Conservation (phyloP, 2,888 invertebrate genomes). For the Trachelus troglodyta region DNA sequence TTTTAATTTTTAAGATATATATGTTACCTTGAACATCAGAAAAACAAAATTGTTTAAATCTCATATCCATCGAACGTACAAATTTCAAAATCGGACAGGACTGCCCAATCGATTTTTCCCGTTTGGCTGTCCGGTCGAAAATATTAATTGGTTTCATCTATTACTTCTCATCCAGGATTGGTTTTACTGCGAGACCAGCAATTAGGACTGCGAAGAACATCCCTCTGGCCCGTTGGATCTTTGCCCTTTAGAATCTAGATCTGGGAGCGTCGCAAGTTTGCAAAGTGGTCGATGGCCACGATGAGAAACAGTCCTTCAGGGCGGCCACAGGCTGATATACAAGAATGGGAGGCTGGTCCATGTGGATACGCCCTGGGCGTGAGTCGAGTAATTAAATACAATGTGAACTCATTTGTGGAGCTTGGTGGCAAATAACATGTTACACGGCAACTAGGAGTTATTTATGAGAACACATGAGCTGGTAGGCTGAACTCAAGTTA, state of each 20-base stretch:
- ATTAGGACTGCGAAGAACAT: slow-evolving; percentile 42
- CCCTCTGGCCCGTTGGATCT: slow-evolving; percentile 32
- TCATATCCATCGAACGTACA: background rate
- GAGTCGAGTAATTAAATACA: slow-evolving; percentile 64
- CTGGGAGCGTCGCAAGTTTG: background rate
- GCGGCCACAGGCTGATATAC: slow-evolving; percentile 22
- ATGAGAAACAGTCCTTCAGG: slow-evolving; percentile 29
- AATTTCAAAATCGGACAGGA: background rate
- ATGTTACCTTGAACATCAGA: background rate
- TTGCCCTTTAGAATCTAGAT: slow-evolving; percentile 2
- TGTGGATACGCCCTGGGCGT: slow-evolving; percentile 60
- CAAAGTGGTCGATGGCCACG: slow-evolving; percentile 22
- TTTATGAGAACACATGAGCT: slow-evolving; percentile 49
- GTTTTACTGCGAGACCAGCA: slow-evolving; percentile 53
- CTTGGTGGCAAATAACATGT: slow-evolving; percentile 63
- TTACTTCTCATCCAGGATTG: slow-evolving; percentile 56
- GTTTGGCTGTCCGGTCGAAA: slow-evolving; percentile 14
- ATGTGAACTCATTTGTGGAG: slow-evolving; percentile 63
- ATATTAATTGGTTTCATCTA: slow-evolving; percentile 62
- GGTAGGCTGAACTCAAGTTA: background rate
- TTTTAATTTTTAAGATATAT: background rate
- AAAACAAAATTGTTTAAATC: background rate
- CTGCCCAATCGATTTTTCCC: background rate
- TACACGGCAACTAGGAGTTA: slow-evolving; percentile 55
- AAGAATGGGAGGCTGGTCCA: slow-evolving; percentile 32